Conservation (phyloP, 2,113 vertebrate genomes). For the Chitala chitala region DNA sequence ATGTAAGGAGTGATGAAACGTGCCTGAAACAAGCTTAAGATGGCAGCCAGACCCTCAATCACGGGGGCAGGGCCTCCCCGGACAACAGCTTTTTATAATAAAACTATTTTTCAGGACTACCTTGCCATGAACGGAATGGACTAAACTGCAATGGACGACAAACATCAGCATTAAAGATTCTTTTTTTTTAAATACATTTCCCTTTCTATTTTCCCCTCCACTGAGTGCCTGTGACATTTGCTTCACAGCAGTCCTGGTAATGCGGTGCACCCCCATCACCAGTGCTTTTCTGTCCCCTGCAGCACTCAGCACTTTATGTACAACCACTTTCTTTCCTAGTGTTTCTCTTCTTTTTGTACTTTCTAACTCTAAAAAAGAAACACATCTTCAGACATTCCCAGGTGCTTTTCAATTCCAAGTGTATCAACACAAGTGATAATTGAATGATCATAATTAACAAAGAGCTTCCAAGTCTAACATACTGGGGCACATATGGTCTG, state of each 20-base stretch:
- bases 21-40: too few relatives aligned
- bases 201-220: not conserved
- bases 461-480: not conserved
- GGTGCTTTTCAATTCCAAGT: not conserved
- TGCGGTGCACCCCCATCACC: not conserved
- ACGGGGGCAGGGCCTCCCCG: not conserved
- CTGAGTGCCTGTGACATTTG: slow-evolving; percentile 8
- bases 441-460: slow-evolving; percentile 23
- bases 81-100: not conserved
- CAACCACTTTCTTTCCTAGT: too few relatives aligned
- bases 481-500: slow-evolving; percentile 28
- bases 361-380: slow-evolving; percentile 3
- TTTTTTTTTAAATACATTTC: not conserved
- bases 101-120: not conserved
- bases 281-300: not conserved
- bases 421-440: too few relatives aligned
- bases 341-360: not conserved
- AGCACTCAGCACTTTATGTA: not conserved
- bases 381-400: not conserved
- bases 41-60: too few relatives aligned
- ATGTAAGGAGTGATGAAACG: not conserved
- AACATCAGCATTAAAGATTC: not conserved
- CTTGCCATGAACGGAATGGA: not conserved
- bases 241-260: not conserved
- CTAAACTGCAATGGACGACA: slow-evolving; percentile 1